These are phyloP conservation scores for Plagodis pulveraria DNA, from an alignment of 2,888 invertebrate species.

Conservation along the genomic window DNA sequence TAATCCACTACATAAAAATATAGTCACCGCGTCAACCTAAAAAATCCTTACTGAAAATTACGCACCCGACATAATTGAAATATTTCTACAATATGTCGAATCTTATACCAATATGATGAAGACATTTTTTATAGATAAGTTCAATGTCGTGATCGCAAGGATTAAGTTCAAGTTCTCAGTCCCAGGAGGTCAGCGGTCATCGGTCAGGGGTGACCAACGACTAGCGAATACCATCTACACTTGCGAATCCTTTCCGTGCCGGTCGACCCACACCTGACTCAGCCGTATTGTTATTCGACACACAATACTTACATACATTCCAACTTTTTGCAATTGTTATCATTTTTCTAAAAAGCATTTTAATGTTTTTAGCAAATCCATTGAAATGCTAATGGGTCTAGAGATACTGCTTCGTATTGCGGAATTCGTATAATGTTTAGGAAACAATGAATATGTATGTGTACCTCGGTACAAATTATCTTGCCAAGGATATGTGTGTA, in stretches of 20 bases:
- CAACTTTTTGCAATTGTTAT: constrained; percentile 35
- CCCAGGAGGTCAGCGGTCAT: constrained; percentile 76
- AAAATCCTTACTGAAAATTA: too few relatives aligned
- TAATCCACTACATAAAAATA: too few relatives aligned
- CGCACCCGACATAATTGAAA: too few relatives aligned
- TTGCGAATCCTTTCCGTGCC: constrained; percentile 44
- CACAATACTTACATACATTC: constrained; percentile 28
- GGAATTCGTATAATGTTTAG: constrained; percentile 22
- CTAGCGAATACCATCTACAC: constrained; percentile 46
- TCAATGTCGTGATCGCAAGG: constrained; percentile 56
- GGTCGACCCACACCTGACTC: constrained; percentile 55
- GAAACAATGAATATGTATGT: constrained; percentile 23
- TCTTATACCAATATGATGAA: too few relatives aligned
- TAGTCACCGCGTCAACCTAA: too few relatives aligned
- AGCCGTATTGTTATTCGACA: constrained; percentile 37
- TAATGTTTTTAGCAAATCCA: constrained; percentile 31
- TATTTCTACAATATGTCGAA: too few relatives aligned
- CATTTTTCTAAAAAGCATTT: constrained; percentile 33
- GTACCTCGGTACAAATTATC: too few relatives aligned
- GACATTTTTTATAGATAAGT: constrained; percentile 41
- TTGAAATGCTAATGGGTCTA: constrained; percentile 38
- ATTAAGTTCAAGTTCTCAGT: constrained; percentile 74
- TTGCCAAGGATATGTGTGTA: background rate
- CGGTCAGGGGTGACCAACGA: constrained; percentile 83
- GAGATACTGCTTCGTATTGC: constrained; percentile 41